Evolutionary conservation across 2,888 invertebrate species (phyloP).

Genomic region (Gymnoscelis rufifasciata): DNA sequence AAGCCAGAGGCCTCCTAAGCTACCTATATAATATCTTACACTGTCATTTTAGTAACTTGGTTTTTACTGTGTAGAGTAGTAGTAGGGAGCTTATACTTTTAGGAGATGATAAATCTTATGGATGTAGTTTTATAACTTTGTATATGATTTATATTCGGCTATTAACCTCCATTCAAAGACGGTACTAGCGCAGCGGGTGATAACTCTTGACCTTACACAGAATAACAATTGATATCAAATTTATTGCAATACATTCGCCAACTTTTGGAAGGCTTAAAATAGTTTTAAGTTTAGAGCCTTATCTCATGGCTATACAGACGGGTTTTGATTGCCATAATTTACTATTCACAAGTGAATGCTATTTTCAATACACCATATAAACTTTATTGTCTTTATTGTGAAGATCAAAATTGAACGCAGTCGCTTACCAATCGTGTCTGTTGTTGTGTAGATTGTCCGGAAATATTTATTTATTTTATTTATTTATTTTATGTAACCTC

Average conservation of each 20-base stretch:
- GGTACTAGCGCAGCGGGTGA: slow-evolving; percentile 2
- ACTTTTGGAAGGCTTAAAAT: background rate
- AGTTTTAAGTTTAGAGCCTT: slow-evolving; percentile 3
- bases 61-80: too few relatives aligned
- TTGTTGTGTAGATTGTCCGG: too few relatives aligned
- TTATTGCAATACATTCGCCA: slow-evolving; percentile 5
- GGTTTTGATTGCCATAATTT: background rate
- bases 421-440: slow-evolving; percentile 12
- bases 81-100: too few relatives aligned
- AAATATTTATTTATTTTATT: too few relatives aligned
- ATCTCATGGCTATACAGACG: background rate
- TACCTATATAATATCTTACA: too few relatives aligned
- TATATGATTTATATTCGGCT: background rate
- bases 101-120: too few relatives aligned
- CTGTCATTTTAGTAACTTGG: too few relatives aligned
- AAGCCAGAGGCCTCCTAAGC: too few relatives aligned
- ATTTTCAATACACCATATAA: slow-evolving; percentile 2
- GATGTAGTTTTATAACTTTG: too few relatives aligned
- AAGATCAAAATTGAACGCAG: slow-evolving; percentile 15
- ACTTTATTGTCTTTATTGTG: slow-evolving; percentile 11
- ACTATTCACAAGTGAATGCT: background rate
- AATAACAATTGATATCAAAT: background rate
- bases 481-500: slow-evolving; percentile 27
- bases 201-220: slow-evolving; percentile 12
- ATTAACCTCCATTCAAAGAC: slow-evolving; percentile 2